A percentile compares a stretch with the other conserved stretches of the same genome.
Evolutionary conservation across 2,888 invertebrate genomes (phyloP).

Genomic region (Bhutanitis thaidina): DNA sequence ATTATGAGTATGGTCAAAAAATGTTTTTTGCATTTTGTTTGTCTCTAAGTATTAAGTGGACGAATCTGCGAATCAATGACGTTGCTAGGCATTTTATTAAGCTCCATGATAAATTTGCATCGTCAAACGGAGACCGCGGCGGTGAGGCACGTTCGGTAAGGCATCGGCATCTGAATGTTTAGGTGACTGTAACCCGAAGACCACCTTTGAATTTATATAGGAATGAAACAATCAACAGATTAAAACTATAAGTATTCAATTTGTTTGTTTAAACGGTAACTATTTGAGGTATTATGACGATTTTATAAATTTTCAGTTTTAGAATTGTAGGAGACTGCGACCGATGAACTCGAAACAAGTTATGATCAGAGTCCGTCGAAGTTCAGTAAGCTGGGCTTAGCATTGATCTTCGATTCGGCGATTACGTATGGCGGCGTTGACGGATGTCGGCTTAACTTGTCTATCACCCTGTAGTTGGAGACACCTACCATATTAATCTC

Average conservation of each 20-base stretch:
- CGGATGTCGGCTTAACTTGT: slow-evolving; percentile 78
- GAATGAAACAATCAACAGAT: too few species aligned
- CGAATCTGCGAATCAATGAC: slow-evolving; percentile 58
- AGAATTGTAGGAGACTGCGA: slow-evolving; percentile 32
- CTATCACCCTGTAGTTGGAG: slow-evolving; percentile 64
- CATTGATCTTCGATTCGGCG: slow-evolving; percentile 74
- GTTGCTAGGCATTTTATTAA: slow-evolving; percentile 68
- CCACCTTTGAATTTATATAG: too few species aligned
- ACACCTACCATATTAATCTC: slow-evolving; percentile 75
- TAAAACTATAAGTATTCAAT: too few species aligned
- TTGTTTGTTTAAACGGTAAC: too few species aligned
- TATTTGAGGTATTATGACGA: too few species aligned
- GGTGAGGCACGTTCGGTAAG: slow-evolving; percentile 73
- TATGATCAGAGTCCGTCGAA: slow-evolving; percentile 56
- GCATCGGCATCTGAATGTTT: slow-evolving; percentile 78
- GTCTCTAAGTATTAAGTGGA: neutral
- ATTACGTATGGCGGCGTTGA: slow-evolving; percentile 72
- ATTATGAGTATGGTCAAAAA: too few species aligned
- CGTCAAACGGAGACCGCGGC: slow-evolving; percentile 67
- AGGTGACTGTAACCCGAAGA: too few species aligned
- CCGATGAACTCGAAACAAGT: slow-evolving; percentile 53
- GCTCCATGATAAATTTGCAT: slow-evolving; percentile 75
- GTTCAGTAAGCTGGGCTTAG: slow-evolving; percentile 74
- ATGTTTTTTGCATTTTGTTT: too few species aligned
- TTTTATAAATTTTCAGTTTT: neutral